Base-by-base conservation (phyloP, 2,797 vertebrate species). In the Lophius americanus region DNA sequence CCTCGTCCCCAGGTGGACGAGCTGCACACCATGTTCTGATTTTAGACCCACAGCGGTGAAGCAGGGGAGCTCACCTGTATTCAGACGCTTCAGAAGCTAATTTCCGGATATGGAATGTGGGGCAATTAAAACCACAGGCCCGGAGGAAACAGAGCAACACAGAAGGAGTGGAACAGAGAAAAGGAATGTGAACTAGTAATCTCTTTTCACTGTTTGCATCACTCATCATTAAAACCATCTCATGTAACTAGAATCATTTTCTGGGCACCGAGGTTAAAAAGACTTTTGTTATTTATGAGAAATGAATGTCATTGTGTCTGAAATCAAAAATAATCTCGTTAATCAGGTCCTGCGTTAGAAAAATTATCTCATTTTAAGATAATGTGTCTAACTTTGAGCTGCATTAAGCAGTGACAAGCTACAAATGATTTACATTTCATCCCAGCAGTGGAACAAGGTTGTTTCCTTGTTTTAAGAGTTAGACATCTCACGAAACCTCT, bases 71-170 rank as follows among this genome's bases (percentile, higher is more conserved):
- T 71, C 6, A 43, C 64, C 82, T 85, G 74, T 54, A 82, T 84
- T 84, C 42, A 46, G 42, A 68, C 12, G 23, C 7, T 78, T 78
- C 70, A 1, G 44, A 85, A 84, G 84, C 74, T 53, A 70, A 6
- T 70, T 78, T 87, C 85, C 77, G 69, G 59, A 84, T 86, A 64
- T 71, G 50, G 87, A 91, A 92, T 88, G 65, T 92, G 74, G 90
- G 87, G 76, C 73, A 91, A 90, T 91, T 91, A 91, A 79, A 71
- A 53, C 44, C 51, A 66, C 64, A 65, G 63, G 83, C 83, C 84
- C 66, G 68, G 61, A 84, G 89, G 83, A 81, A 53, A 70, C 52
- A 41, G 42, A 68, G 70, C 67, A 67, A 51, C 32, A 74, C 66
- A 67, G 60, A 52, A 49, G 68, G 52, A 69, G 0, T 50, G 50